These are phyloP conservation scores for Erpornis zantholeuca DNA, from an alignment of 2,113 vertebrate genomes.

Conservation along the genomic window DNA sequence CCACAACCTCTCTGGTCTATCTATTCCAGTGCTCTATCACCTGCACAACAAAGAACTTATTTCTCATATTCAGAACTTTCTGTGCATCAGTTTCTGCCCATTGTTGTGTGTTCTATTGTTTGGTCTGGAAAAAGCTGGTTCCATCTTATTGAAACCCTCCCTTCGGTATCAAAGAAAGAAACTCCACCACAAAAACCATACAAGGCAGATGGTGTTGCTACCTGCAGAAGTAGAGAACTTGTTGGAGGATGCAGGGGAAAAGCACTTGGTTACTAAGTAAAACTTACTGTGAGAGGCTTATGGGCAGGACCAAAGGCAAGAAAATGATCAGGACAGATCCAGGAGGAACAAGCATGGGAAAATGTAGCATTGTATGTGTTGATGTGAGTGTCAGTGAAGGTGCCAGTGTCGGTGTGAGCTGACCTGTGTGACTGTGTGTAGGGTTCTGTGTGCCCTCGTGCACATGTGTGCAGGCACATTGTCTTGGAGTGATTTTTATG, in stretches of 20 bases:
- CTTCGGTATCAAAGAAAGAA: neutral
- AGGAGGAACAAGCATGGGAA: neutral
- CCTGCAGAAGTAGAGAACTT: neutral
- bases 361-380: neutral
- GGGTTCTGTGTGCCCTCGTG: accelerated
- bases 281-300: neutral
- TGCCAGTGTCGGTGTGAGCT: neutral
- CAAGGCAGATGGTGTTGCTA: neutral
- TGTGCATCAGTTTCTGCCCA: neutral
- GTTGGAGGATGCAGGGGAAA: neutral
- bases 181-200: neutral
- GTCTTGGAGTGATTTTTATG: no score
- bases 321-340: neutral
- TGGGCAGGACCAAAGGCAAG: neutral
- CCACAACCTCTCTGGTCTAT: neutral
- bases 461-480: accelerated
- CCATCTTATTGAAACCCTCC: neutral
- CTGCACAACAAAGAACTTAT: neutral
- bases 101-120: neutral
- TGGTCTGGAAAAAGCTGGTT: neutral
- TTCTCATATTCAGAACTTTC: neutral
- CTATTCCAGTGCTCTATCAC: neutral
- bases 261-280: neutral
- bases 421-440: no score
- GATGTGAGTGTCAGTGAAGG: neutral